Conservation (phyloP, 2,797 vertebrate genomes). For the Nyctibius grandis region DNA sequence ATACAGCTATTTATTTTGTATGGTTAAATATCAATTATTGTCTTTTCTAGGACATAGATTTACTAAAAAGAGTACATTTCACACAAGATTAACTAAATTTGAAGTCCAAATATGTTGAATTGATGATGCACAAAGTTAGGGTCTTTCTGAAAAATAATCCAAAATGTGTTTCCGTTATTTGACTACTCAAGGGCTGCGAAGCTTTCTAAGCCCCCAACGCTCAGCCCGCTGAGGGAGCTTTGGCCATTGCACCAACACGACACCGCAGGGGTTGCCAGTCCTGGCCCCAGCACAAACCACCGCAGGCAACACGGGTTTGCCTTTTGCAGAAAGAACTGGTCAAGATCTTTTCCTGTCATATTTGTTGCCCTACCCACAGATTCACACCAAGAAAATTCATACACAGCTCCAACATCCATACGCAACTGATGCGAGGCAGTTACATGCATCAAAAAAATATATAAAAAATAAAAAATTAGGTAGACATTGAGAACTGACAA, state of each 20-base stretch:
- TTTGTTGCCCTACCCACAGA: not conserved
- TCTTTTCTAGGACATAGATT: not conserved
- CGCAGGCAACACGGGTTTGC: rapidly evolving
- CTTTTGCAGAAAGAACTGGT: not conserved
- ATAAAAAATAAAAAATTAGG: not conserved
- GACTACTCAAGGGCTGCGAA: not conserved
- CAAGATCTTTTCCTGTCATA: not conserved
- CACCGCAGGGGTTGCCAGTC: not conserved
- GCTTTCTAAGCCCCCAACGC: rapidly evolving
- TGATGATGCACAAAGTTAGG: not conserved
- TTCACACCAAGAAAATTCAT: not conserved
- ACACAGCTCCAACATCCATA: not conserved
- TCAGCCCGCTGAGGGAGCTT: not conserved
- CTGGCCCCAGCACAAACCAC: not conserved
- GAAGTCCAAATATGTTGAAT: not conserved
- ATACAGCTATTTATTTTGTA: not conserved
- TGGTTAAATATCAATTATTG: not conserved
- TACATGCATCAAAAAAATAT: not conserved
- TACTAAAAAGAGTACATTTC: not conserved
- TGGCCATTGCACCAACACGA: rapidly evolving
- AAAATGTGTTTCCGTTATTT: not conserved
- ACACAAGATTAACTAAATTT: not conserved
- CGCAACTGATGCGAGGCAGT: rapidly evolving
- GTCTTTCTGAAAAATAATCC: not conserved
- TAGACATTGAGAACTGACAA: not conserved